These are phyloP conservation scores for Erebia epiphron DNA, from an alignment of 2,888 invertebrate genomes.

Conservation along the genomic window DNA sequence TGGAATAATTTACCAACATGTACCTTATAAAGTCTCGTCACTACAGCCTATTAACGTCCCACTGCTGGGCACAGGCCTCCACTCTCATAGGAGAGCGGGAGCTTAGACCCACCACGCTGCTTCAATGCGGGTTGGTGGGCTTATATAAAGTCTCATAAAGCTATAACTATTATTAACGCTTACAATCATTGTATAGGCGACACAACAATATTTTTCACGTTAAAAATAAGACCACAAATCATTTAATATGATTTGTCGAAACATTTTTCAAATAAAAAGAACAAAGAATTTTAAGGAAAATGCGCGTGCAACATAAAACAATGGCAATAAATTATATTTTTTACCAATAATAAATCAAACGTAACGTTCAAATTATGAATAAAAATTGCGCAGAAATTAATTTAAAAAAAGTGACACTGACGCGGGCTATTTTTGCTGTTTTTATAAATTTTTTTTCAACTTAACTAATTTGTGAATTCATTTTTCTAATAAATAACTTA, in stretches of 20 bases:
- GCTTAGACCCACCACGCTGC: no score
- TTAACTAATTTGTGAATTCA: conserved; percentile 55
- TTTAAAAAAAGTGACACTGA: conserved; percentile 40
- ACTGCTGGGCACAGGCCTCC: no score
- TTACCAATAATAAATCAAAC: conserved; percentile 60
- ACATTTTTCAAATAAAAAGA: conserved; percentile 19
- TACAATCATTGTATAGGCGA: no score
- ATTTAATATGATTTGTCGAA: conserved; percentile 19
- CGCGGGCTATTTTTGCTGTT: not conserved
- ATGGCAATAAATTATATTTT: conserved; percentile 71
- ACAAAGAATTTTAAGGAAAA: conserved; percentile 26
- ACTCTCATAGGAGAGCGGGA: no score
- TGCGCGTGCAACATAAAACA: conserved; percentile 48
- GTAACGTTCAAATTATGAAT: conserved; percentile 53
- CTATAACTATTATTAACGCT: no score
- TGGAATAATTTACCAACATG: no score
- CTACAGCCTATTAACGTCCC: no score
- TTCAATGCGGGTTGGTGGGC: no score
- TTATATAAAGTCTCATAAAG: no score
- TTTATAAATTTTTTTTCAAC: conserved; percentile 3
- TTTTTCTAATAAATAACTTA: conserved; percentile 21
- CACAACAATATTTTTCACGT: conserved; percentile 14
- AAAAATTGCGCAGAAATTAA: not conserved
- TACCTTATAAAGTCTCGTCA: no score
- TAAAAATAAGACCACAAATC: conserved; percentile 19